Evolutionary conservation across 2,888 invertebrate species (phyloP).

Genomic region (Tolmerus cingulatus): DNA sequence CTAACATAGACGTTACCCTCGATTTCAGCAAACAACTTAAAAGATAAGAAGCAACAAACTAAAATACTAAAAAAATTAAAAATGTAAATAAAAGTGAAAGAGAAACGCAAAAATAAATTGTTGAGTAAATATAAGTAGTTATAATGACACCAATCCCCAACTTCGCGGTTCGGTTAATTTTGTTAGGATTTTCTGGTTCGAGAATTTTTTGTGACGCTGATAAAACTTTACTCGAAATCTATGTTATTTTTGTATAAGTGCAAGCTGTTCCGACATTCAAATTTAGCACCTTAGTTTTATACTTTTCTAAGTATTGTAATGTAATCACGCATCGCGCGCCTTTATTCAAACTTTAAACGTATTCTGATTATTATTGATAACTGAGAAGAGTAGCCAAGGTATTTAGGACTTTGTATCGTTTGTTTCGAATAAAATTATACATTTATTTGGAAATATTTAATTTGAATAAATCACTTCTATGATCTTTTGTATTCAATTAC

Average conservation of each 20-base stretch:
- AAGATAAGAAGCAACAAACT: constrained; percentile 7
- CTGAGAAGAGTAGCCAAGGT: constrained; percentile 16
- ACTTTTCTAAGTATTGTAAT: constrained; percentile 23
- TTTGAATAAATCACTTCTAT: constrained; percentile 16
- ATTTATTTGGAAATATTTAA: constrained; percentile 25
- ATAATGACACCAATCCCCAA: constrained; percentile 8
- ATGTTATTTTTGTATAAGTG: not conserved
- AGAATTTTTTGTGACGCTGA: not conserved
- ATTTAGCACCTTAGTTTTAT: constrained; percentile 20
- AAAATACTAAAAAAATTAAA: constrained; percentile 30
- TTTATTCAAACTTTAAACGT: constrained; percentile 21
- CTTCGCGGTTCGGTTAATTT: constrained; percentile 10
- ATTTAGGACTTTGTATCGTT: constrained; percentile 26
- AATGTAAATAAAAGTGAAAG: constrained; percentile 31
- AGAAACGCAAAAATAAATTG: constrained; percentile 36
- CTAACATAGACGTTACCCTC: constrained; percentile 32
- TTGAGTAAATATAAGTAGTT: constrained; percentile 38
- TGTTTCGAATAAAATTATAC: constrained; percentile 38
- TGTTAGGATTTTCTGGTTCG: constrained; percentile 1
- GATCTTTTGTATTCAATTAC: constrained; percentile 3
- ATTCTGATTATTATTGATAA: constrained; percentile 28
- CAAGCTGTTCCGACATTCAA: constrained; percentile 1
- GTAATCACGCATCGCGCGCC: constrained; percentile 17
- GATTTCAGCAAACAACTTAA: constrained; percentile 27
- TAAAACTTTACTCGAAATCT: not conserved